phyloP scores from a whole-genome alignment of 2,888 invertebrate genomes.

The Phalera bucephala region DNA sequence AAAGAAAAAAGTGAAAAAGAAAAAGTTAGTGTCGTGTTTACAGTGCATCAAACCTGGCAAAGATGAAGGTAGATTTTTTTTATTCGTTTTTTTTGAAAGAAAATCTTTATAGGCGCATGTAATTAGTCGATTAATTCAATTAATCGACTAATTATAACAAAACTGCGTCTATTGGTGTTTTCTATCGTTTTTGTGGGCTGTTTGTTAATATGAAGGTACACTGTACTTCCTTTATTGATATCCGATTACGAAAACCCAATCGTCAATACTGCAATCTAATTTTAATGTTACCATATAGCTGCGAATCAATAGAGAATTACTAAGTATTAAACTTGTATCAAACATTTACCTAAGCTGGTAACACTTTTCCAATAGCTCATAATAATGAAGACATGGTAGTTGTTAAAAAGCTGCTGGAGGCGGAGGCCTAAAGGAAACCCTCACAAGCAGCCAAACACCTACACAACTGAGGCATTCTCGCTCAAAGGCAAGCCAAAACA shows the following conservation, averaged over 20 bases:
- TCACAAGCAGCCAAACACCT: no score
- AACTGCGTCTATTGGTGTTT: background rate
- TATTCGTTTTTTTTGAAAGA: background rate
- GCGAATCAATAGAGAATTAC: background rate
- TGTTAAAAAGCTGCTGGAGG: no score
- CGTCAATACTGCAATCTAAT: background rate
- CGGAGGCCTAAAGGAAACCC: no score
- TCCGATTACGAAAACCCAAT: conserved; percentile 19
- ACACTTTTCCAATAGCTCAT: no score
- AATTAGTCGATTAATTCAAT: background rate
- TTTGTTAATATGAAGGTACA: conserved; percentile 12
- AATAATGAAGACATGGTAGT: no score
- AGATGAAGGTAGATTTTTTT: conserved; percentile 58
- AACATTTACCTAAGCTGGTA: no score
- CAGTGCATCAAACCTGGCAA: conserved; percentile 78
- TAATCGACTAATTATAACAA: background rate
- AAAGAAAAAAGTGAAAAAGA: conserved; percentile 75
- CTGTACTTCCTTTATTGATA: conserved; percentile 27
- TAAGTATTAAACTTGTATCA: no score
- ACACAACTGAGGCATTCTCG: no score
- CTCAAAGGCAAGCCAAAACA: no score
- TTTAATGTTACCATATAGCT: background rate
- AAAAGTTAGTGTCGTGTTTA: conserved; percentile 78
- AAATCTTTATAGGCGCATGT: background rate
- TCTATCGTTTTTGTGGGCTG: background rate